Evolutionary conservation across 2,113 vertebrate genomes (phyloP).

Genomic region (Herpetotheres cachinnans): DNA sequence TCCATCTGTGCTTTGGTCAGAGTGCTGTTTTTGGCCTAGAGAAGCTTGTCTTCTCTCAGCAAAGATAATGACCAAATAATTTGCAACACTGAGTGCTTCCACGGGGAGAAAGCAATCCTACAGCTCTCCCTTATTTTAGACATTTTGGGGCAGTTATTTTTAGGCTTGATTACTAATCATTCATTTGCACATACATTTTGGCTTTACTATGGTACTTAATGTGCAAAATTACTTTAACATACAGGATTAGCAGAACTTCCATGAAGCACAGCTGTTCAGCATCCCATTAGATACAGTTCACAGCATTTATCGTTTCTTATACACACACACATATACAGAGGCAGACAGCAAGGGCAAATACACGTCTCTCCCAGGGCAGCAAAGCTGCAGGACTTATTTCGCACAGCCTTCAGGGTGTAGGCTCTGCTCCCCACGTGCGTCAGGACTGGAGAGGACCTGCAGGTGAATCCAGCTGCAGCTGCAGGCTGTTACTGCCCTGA

Average conservation of each 20-base stretch:
- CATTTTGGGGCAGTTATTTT: neutral
- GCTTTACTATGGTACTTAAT: neutral
- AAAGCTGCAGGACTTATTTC: neutral
- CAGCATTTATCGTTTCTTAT: neutral
- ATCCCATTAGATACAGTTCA: neutral
- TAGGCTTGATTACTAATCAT: neutral
- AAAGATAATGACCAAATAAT: neutral
- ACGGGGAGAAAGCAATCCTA: neutral
- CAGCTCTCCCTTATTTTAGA: neutral
- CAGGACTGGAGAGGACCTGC: neutral
- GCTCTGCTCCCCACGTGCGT: neutral
- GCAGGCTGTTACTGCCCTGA: neutral
- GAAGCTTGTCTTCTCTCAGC: neutral
- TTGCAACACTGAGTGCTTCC: neutral
- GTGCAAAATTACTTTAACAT: neutral
- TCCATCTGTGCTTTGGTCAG: neutral
- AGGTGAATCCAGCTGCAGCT: neutral
- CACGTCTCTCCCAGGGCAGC: fast-evolving
- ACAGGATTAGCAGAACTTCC: neutral
- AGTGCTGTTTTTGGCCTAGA: neutral
- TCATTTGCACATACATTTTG: neutral
- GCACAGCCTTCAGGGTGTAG: neutral
- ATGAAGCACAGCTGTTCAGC: neutral
- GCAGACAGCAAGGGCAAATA: neutral
- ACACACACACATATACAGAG: neutral